Conservation (phyloP, 2,113 vertebrate species). For the Ceyx cyanopectus region DNA sequence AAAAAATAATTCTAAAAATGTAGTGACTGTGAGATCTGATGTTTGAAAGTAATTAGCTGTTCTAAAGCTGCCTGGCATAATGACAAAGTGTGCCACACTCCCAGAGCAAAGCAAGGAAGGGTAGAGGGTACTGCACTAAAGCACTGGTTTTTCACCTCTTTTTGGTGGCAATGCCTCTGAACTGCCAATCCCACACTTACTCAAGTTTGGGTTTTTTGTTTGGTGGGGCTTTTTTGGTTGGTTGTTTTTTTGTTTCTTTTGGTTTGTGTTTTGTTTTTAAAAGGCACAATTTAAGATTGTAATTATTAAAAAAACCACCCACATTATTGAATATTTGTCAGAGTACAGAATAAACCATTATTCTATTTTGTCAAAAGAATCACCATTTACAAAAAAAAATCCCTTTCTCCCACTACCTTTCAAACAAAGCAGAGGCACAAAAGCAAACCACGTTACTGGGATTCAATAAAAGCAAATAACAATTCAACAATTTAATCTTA, state of each 20-base stretch:
- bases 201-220: neutral
- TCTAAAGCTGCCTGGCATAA: neutral
- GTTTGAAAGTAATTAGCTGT: neutral
- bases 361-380: neutral
- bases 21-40: neutral
- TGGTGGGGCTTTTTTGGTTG: no score
- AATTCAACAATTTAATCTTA: neutral
- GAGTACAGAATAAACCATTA: neutral
- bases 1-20: neutral
- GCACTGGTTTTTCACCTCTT: neutral
- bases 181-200: neutral
- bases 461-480: neutral
- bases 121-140: neutral
- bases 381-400: neutral
- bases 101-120: neutral
- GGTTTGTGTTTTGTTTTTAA: neutral
- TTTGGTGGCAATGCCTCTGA: neutral
- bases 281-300: neutral
- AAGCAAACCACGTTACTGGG: neutral
- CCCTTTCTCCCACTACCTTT: neutral
- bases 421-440: neutral
- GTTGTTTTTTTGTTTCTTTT: no score
- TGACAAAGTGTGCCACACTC: fast-evolving
- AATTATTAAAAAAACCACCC: neutral
- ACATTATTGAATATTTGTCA: neutral